A percentile compares a stretch with the other conserved stretches of the same genome.
Conservation (phyloP, 2,113 vertebrate genomes). For the Anolis carolinensis region DNA sequence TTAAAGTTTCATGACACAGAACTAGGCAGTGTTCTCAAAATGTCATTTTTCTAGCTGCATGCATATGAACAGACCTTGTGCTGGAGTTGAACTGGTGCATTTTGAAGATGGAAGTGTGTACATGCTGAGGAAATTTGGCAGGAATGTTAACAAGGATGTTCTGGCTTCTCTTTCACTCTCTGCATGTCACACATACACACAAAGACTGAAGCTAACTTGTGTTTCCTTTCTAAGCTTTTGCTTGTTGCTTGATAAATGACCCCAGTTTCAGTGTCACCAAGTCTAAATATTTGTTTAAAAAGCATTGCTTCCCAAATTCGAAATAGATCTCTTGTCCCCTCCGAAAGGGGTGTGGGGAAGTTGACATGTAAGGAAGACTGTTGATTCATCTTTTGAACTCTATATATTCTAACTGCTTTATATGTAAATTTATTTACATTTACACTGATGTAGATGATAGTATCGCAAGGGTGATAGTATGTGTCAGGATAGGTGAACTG, state of each 20-base stretch:
- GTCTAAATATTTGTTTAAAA: not conserved
- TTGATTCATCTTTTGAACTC: not conserved
- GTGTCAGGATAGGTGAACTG: too few species aligned
- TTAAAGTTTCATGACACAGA: not conserved
- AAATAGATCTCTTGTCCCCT: not conserved
- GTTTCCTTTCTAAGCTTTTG: not conserved
- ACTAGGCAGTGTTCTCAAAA: not conserved
- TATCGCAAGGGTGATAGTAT: too few species aligned
- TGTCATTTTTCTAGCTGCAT: not conserved
- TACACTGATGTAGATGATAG: too few species aligned
- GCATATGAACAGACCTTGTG: not conserved
- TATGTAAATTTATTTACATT: not conserved
- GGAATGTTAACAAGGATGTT: conserved; percentile 19
- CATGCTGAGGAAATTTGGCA: not conserved
- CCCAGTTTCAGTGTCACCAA: not conserved
- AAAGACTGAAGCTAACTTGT: not conserved
- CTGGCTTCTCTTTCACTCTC: not conserved
- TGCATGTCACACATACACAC: not conserved
- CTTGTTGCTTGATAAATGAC: not conserved
- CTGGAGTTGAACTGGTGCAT: not conserved
- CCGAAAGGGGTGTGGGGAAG: not conserved
- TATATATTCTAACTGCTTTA: not conserved
- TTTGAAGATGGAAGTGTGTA: conserved; percentile 18
- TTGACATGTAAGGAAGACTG: not conserved
- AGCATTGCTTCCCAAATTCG: not conserved